phyloP scores from a whole-genome alignment of 2,113 vertebrate genomes.

The Thomomys bottae region DNA sequence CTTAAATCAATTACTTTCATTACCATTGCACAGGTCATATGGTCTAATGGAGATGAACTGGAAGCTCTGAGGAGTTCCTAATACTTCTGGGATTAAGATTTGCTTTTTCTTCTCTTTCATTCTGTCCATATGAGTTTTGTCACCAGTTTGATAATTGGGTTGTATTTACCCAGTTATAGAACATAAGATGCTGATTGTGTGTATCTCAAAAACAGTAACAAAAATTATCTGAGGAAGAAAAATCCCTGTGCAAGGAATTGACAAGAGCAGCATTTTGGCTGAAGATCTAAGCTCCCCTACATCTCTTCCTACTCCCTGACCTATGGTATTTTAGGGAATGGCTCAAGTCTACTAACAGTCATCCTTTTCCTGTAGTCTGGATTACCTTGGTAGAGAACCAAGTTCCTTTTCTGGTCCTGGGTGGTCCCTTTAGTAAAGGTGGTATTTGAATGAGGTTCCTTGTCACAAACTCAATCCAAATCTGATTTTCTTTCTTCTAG shows the following conservation, averaged over 20 bases:
- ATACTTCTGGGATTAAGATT: conserved; percentile 3
- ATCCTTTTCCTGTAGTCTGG: neutral
- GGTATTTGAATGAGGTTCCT: neutral
- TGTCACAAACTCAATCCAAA: neutral
- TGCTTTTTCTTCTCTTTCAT: conserved; percentile 27
- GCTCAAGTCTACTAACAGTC: neutral
- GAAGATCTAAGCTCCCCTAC: neutral
- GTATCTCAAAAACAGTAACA: conserved; percentile 31
- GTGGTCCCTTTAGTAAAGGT: neutral
- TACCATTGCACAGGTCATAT: neutral
- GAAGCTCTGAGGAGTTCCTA: conserved; percentile 8
- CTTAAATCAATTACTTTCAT: neutral
- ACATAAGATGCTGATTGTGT: neutral
- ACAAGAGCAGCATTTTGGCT: neutral
- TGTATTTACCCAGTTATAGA: conserved; percentile 11
- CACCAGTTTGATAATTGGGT: conserved; percentile 11
- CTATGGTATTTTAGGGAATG: neutral
- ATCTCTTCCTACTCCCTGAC: neutral
- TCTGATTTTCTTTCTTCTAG: neutral
- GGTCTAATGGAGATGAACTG: conserved; percentile 17
- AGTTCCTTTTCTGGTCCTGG: neutral
- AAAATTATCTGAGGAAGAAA: neutral
- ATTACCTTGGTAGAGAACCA: neutral
- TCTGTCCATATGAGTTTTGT: conserved; percentile 16
- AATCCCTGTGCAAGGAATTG: conserved; percentile 13